Evolutionary conservation across 92 coral and sea anemone genomes (phyloP).

Genomic region (Umimayanthus chanpuru): DNA sequence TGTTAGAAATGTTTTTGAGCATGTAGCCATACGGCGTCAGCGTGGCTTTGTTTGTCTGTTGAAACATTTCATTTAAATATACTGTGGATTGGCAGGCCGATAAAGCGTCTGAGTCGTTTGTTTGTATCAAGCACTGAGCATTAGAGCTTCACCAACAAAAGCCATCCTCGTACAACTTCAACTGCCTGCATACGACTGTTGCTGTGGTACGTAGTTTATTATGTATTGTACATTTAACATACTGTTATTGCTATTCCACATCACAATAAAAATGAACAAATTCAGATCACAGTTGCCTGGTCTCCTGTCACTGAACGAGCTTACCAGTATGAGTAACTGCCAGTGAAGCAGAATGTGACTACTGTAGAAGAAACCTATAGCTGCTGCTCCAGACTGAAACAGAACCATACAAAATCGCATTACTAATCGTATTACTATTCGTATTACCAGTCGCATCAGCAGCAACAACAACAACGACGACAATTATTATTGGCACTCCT

Average conservation of each 20-base stretch:
- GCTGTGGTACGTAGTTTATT: no score
- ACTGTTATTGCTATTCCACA: no score
- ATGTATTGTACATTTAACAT: no score
- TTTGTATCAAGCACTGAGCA: no score
- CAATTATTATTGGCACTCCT: no score
- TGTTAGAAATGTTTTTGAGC: not conserved
- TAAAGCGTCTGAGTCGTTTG: no score
- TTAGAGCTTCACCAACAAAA: no score
- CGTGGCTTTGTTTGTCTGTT: not conserved
- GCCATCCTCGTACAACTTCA: no score
- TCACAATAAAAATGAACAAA: not conserved
- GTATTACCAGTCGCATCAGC: constrained; percentile 46
- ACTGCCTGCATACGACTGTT: no score
- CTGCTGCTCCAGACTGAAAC: constrained; percentile 87
- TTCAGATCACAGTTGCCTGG: not conserved
- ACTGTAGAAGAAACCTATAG: constrained; percentile 95
- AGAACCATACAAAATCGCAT: not conserved
- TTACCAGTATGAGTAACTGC: constrained; percentile 92
- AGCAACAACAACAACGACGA: no score
- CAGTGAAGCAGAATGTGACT: constrained; percentile 60
- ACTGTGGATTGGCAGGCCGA: no score
- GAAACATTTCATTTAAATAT: no score
- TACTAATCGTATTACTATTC: not conserved
- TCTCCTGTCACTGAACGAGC: constrained; percentile 3
- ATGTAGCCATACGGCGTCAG: not conserved